Base-by-base conservation (phyloP, 2,888 invertebrate genomes). In the Pandemis corylana region DNA sequence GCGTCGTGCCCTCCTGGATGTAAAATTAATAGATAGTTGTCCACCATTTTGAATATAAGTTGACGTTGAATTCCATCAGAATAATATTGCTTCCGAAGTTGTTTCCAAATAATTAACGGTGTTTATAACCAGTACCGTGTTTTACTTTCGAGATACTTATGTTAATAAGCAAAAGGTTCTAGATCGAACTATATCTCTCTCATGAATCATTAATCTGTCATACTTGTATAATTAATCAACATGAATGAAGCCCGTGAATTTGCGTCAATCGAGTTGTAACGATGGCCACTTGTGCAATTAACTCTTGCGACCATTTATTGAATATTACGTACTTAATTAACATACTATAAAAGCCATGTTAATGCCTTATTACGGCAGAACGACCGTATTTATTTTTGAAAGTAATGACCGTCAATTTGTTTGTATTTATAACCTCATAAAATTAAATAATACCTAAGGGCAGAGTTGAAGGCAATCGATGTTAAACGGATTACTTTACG, bases 281-380 rank as follows among this genome's bases (percentile, higher is more conserved):
- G n/a, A 68, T 51, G 64, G 15, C 69, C 74, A 70, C 69, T 74
- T 74, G 74, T 74, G 65, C 65, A 74, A 74, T 74, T 69, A 74
- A 70, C 61, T 70, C 13, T 44, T n/a, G 65, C 66, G 59, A 70
- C 51, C 59, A 41, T 44, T 44, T 42, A 67, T 41, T 51, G 44
- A 51, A 70, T 49, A 70, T 66, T 69, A 63, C 64, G 61, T 46
- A 20, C 20, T 20, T 20, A 74, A 74, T 69, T 65, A 69, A 15
- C 42, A 28, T 13, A 56, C 20, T 69, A 68, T 73, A 12, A 73
- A 68, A 56, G 13, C 64, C 73, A 64, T 68, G 69, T 74, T 69
- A 69, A 66, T 61, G 36, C 41, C 20, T 49, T 20, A 15, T 64
- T 68, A 73, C 56, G 12, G 63, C 63, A 46, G 13, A 56, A 68